phyloP scores from a whole-genome alignment of 2,888 invertebrate species.

The Chrysolina haemoptera region DNA sequence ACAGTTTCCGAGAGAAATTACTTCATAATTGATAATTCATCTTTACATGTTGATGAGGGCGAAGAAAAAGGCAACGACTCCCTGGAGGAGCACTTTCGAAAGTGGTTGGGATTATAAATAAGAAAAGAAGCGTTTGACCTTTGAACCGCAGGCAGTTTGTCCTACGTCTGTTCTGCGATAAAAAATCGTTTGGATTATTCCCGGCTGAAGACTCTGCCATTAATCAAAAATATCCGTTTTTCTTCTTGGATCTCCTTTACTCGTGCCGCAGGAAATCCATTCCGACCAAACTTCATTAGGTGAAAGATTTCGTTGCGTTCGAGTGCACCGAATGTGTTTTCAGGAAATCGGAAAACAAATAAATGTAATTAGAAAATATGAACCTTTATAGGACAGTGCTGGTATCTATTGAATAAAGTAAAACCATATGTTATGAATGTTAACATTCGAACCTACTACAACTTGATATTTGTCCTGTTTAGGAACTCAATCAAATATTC shows the following conservation, averaged over 20 bases:
- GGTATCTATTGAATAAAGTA: no score
- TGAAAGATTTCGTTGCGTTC: neutral
- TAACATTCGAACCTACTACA: no score
- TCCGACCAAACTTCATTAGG: constrained; percentile 14
- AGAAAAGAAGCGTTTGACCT: constrained; percentile 58
- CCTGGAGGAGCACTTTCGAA: constrained; percentile 34
- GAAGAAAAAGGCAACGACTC: constrained; percentile 29
- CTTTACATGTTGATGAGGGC: constrained; percentile 14
- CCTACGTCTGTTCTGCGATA: constrained; percentile 55
- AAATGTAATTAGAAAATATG: no score
- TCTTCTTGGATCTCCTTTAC: constrained; percentile 22
- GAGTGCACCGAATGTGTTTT: constrained; percentile 3
- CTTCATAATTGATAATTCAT: neutral
- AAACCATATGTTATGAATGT: no score
- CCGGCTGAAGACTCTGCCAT: constrained; percentile 57
- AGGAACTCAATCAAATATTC: no score
- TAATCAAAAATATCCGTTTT: constrained; percentile 57
- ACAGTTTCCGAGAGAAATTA: neutral
- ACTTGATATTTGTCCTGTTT: no score
- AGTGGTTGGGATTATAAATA: constrained; percentile 51
- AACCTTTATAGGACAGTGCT: no score
- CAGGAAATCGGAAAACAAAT: neutral
- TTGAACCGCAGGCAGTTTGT: constrained; percentile 62
- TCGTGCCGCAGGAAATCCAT: neutral
- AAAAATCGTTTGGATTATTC: constrained; percentile 62